phyloP scores from a whole-genome alignment of 1,140 invertebrate genomes.

The Drosophila baimaii region DNA sequence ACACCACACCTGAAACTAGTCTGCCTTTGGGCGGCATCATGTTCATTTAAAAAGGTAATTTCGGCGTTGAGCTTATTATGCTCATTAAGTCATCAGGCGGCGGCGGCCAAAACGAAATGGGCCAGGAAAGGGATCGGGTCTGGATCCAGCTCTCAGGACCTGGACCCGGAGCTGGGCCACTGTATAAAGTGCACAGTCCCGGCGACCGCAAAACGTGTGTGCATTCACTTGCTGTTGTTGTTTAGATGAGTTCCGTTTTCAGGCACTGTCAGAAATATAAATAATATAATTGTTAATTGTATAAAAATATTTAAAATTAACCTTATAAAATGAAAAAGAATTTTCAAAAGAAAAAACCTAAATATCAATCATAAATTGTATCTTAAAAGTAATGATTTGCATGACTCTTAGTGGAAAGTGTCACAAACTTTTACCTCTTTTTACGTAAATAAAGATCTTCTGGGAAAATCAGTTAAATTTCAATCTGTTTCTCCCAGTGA shows the following conservation, averaged over 20 bases:
- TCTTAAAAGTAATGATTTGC: too few relatives aligned
- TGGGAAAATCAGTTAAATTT: not conserved
- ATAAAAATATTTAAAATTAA: too few relatives aligned
- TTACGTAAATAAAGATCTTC: too few relatives aligned
- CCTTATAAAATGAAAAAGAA: too few relatives aligned
- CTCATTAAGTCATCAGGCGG: constrained; percentile 79
- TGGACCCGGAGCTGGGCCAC: constrained; percentile 29
- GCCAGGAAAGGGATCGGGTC: constrained; percentile 27
- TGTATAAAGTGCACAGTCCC: constrained; percentile 68
- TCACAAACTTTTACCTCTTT: too few relatives aligned
- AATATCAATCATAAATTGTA: not conserved
- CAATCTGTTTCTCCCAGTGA: constrained; percentile 5
- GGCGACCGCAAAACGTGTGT: constrained; percentile 69
- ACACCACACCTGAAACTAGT: constrained; percentile 22
- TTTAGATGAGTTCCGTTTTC: constrained; percentile 35
- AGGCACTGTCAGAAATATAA: constrained; percentile 3
- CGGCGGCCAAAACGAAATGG: constrained; percentile 40
- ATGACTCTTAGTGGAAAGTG: too few relatives aligned
- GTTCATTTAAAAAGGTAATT: constrained; percentile 83
- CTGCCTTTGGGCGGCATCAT: constrained; percentile 54
- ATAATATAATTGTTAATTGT: not conserved
- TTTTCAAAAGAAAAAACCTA: not conserved
- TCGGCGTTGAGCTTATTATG: constrained; percentile 79
- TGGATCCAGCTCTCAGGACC: constrained; percentile 15
- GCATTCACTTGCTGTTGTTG: constrained; percentile 68